Conservation (phyloP, 2,888 invertebrate genomes). For the Rhingia rostrata region DNA sequence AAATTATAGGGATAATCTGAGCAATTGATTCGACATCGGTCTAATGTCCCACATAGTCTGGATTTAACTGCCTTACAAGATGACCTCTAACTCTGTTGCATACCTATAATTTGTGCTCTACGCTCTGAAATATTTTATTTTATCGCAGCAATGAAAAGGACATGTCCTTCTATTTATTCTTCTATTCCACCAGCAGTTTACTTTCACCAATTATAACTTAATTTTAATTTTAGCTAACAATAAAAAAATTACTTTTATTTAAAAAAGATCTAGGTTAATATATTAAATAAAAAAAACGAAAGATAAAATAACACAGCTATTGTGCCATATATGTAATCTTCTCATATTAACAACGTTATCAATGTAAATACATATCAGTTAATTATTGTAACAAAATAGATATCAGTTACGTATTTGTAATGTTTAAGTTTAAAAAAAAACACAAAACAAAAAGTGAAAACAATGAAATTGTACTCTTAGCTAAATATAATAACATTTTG, state of each 20-base stretch:
- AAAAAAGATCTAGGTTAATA: background rate
- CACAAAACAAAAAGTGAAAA: constrained; percentile 12
- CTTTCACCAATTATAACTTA: background rate
- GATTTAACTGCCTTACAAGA: no score
- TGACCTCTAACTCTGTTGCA: no score
- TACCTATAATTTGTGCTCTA: no score
- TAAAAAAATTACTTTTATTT: background rate
- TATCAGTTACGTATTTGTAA: constrained; percentile 48
- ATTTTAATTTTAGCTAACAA: background rate
- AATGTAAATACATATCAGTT: constrained; percentile 72
- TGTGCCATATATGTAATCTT: constrained; percentile 67
- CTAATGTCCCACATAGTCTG: no score
- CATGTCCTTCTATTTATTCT: background rate
- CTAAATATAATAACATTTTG: constrained; percentile 3
- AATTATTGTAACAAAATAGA: constrained; percentile 53
- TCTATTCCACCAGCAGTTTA: no score
- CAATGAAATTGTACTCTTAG: constrained; percentile 53
- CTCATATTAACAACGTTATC: constrained; percentile 45
- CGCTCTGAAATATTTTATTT: no score
- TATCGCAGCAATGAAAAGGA: constrained; percentile 7
- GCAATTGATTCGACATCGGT: no score
- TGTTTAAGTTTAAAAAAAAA: constrained; percentile 17
- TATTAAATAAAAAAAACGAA: background rate
- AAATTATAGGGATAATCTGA: no score
- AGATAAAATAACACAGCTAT: constrained; percentile 17